Percentiles rank a stretch among this genome's conserved stretches.
Conservation (phyloP, 2,888 invertebrate genomes). For the Deilephila elpenor region DNA sequence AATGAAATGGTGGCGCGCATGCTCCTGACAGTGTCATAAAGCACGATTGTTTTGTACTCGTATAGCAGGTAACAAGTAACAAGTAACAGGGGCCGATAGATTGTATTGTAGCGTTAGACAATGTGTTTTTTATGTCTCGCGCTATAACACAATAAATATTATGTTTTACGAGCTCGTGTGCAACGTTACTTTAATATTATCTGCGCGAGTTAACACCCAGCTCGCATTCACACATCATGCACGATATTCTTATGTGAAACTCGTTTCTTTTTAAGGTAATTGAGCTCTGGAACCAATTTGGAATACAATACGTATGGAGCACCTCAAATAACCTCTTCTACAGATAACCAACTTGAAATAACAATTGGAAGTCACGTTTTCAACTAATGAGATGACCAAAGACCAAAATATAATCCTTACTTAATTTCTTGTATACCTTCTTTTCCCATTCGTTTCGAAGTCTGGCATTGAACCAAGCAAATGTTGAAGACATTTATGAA, state of each 20-base stretch:
- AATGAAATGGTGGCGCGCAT: not conserved
- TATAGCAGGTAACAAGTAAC: no score
- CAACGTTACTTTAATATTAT: conserved; percentile 12
- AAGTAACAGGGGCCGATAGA: conserved; percentile 6
- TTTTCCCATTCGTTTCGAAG: no score
- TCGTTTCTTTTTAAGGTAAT: not conserved
- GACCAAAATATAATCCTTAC: no score
- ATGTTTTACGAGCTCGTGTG: conserved; percentile 4
- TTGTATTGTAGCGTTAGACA: conserved; percentile 19
- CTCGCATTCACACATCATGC: not conserved
- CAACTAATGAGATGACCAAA: no score
- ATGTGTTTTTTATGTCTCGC: conserved; percentile 22
- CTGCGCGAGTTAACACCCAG: not conserved
- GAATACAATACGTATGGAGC: no score
- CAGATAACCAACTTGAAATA: no score
- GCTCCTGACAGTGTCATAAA: conserved; percentile 3
- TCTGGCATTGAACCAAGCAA: no score
- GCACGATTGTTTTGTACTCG: not conserved
- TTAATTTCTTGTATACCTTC: no score
- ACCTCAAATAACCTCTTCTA: no score
- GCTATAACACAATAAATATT: conserved; percentile 19
- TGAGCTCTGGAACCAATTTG: no score
- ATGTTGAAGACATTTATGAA: no score
- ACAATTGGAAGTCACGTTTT: no score
- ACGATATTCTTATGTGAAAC: not conserved